Percentiles rank a stretch among this genome's conserved stretches.
phyloP scores from a whole-genome alignment of 2,888 invertebrate genomes.

The Adelognathus sp. region DNA sequence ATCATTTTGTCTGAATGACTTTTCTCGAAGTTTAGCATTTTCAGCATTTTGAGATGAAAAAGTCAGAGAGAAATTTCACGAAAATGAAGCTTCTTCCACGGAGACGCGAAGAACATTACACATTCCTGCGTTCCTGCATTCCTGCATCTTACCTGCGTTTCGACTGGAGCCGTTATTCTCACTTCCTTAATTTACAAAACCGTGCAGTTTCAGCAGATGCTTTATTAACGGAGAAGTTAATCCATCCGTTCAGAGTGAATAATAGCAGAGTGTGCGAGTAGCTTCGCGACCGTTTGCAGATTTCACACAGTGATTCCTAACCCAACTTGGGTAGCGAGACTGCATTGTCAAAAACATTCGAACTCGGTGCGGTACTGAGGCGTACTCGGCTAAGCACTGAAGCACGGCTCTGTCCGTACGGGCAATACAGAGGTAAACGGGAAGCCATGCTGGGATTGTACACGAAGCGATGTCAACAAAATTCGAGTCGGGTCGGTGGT shows the following conservation, averaged over 20 bases:
- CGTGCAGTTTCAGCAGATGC: background rate
- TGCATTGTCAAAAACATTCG: background rate
- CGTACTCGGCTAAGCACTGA: background rate
- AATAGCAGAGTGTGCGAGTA: background rate
- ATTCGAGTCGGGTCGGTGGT: too few relatives aligned
- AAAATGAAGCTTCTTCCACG: too few relatives aligned
- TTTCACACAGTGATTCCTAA: background rate
- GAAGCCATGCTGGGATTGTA: background rate
- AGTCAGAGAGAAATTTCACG: too few relatives aligned
- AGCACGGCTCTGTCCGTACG: background rate
- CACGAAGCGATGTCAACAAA: background rate
- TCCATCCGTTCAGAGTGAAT: background rate
- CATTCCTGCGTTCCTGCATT: too few relatives aligned
- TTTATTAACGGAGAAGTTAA: background rate
- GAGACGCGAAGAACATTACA: too few relatives aligned
- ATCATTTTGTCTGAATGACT: too few relatives aligned
- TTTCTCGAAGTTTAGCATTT: too few relatives aligned
- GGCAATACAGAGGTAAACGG: background rate
- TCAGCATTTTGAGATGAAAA: too few relatives aligned
- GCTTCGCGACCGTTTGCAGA: background rate
- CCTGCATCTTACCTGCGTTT: conserved; percentile 17
- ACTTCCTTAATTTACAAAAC: background rate
- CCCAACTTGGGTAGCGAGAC: background rate
- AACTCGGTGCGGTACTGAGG: background rate
- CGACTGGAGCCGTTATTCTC: background rate